phyloP scores from a whole-genome alignment of 2,113 vertebrate genomes.

The Pitta sordida region DNA sequence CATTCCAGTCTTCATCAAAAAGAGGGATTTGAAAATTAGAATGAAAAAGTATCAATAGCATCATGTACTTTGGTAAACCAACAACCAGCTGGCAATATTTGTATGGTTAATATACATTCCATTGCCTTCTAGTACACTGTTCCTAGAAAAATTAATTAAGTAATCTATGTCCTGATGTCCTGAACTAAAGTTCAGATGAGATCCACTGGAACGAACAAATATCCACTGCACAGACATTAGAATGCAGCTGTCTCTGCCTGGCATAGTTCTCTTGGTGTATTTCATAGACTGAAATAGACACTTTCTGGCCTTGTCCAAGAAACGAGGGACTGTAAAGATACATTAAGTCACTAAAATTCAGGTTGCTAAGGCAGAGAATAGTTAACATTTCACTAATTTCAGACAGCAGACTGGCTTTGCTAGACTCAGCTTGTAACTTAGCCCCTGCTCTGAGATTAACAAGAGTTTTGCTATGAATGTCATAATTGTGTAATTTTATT shows the following conservation, averaged over 20 bases:
- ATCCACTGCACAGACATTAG: background rate
- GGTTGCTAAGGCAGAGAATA: background rate
- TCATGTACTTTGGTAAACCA: background rate
- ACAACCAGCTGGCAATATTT: background rate
- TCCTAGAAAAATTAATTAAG: background rate
- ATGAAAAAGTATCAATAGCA: background rate
- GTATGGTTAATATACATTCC: background rate
- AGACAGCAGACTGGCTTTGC: background rate
- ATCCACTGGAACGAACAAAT: background rate
- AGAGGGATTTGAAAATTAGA: background rate
- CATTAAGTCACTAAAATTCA: background rate
- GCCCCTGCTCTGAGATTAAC: background rate
- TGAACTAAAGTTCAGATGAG: background rate
- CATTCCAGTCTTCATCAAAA: background rate
- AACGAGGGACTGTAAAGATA: background rate
- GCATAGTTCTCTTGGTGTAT: background rate
- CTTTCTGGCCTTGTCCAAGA: background rate
- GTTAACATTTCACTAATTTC: background rate
- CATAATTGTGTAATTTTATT: background rate
- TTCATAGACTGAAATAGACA: background rate
- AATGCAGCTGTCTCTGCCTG: background rate
- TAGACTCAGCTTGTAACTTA: background rate
- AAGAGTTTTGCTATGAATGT: background rate
- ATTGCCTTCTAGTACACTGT: background rate
- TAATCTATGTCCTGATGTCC: background rate